Evolutionary conservation across 2,888 invertebrate species (phyloP), one percentile per base, ranked within the genome.

Genomic region (Agelastica alni): DNA sequence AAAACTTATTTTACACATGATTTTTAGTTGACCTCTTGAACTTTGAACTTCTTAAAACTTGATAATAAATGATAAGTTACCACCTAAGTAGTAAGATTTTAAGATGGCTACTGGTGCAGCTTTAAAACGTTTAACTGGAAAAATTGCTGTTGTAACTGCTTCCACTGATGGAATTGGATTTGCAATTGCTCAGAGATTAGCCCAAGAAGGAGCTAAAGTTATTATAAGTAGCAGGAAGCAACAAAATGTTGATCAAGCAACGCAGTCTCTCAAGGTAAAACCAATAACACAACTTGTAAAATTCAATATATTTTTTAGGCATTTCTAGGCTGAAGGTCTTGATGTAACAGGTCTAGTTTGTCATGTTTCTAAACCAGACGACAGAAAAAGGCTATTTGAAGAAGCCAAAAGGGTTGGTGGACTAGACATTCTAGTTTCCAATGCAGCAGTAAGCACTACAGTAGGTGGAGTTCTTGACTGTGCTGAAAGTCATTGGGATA

Each of bases 391-490:
- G 64, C 80, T 97, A 2, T 85, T 70, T 46, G 62, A 62, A 42
- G 61, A 65, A 26, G 89, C 93, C 20, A 78, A 81, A 32, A 85
- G 86, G 75, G 91, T 87, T 76, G 96, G 96, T 4, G 91, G 91
- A 12, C 79, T 97, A 31, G 96, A 98, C 76, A 95, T 97, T 71
- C 79, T 98, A 9, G 87, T 98, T n/a, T 95, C 95, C 5, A 98
- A 98, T 81, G 97, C 96, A 47, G 96, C 91, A 12, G 89, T 87
- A 0, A 97, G 95, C 78, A 96, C 97, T 13, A 78, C 81, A 17
- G 87, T 91, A 59, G 90, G 91, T 17, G 83, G 86, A 37, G 84
- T 94, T 52, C 76, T 96, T 43, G 90, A 93, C 70, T 88, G 88
- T 51, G 81, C 87, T 10, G 95, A 95, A 77, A 78, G 80, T 37